Base-by-base conservation (phyloP, 2,888 invertebrate species). In the Saturnia japonica region DNA sequence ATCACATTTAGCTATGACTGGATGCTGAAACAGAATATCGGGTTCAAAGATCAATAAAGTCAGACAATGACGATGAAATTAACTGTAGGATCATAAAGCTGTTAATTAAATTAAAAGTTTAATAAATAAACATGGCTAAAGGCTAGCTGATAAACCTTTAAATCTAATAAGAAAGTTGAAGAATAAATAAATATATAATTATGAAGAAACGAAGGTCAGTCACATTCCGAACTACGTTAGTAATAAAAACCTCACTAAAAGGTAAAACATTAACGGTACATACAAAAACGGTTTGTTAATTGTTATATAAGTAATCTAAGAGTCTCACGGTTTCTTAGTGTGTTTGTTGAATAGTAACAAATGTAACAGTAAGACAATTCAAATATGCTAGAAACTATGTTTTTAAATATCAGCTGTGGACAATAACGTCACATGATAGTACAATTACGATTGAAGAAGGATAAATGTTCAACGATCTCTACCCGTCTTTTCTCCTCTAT, bases 201-300 rank as follows among this genome's bases (percentile, higher is more conserved):
- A 6, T 6, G n/a, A 16, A 40, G n/a, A 2, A n/a, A n/a, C 64
- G 6, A 64, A 64, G 64, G 40, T 40, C 64, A 64, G 64, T 40
- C 64, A 40, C 64, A 64, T 64, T 34, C 34, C 64, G 64, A 40
- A 40, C 19, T 22, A 40, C 16, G 64, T 40, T 64, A 64, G 40
- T 40, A 40, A 64, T 40, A 57, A 57, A 57, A 25, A 19, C 34
- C 16, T 40, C 7, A 40, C 19, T 64, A 40, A 64, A 40, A 64
- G 64, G 64, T 40, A 40, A 34, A 57, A 40, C 64, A 40, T 64
- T 40, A 64, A 64, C 64, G 64, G 64, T 64, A 64, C 40, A 40
- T 64, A 64, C 40, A 19, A 40, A 34, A 64, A 64, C 64, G n/a
- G 64, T 64, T 64, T 64, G 64, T 64, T 64, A 64, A 64, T 64